Conservation (phyloP, 2,888 invertebrate species). For the Drosophila heteroneura region DNA sequence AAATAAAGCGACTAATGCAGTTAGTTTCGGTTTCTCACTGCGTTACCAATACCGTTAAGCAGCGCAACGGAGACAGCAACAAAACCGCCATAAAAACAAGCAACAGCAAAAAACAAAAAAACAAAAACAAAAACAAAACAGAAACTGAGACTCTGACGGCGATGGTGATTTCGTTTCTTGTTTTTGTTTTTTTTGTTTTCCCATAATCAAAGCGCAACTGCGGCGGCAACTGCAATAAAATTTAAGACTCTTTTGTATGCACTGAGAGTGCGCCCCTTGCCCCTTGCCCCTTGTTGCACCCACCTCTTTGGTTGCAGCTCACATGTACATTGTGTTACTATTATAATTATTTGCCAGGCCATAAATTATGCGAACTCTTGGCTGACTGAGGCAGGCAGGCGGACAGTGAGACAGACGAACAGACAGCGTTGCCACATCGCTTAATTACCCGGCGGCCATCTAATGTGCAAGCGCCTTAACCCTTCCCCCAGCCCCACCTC, state of each 20-base stretch:
- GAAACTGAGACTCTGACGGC: constrained; percentile 10
- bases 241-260: constrained; percentile 76
- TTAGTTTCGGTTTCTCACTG: constrained; percentile 52
- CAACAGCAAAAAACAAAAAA: constrained; percentile 20
- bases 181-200: constrained; percentile 43
- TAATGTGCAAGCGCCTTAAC: constrained; percentile 24
- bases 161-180: constrained; percentile 10
- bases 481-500: neutral
- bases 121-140: constrained; percentile 3
- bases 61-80: constrained; percentile 27
- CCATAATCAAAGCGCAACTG: constrained; percentile 73
- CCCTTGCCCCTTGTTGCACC: neutral
- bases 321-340: constrained; percentile 68
- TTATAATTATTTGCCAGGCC: constrained; percentile 75
- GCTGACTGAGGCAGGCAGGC: constrained; percentile 19
- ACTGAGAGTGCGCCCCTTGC: neutral
- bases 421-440: constrained; percentile 71
- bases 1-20: constrained; percentile 68
- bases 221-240: constrained; percentile 65
- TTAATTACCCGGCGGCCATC: constrained; percentile 70
- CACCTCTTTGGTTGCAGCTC: neutral
- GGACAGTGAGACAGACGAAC: neutral
- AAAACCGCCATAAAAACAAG: constrained; percentile 6
- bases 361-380: constrained; percentile 75
- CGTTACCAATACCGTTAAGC: constrained; percentile 66